These are phyloP conservation scores for Vanessa tameamea DNA, from an alignment of 1,140 invertebrate species.

Conservation along the genomic window DNA sequence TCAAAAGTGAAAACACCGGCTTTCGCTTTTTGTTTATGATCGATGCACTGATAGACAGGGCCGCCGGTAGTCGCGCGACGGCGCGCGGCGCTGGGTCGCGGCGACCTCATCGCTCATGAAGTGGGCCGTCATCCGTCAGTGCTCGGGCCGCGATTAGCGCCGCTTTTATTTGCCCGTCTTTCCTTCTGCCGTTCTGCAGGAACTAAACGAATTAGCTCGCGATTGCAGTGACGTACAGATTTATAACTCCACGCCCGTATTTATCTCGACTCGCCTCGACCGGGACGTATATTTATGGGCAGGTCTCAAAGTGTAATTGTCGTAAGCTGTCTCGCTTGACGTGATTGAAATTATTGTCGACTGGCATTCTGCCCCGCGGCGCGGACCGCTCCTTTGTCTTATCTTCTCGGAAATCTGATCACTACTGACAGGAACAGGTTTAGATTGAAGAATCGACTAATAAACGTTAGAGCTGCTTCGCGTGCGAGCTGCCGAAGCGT, in stretches of 20 bases:
- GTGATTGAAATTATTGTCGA: conserved; percentile 31
- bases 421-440: conserved; percentile 16
- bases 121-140: conserved; percentile 15
- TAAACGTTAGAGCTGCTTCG: conserved; percentile 6
- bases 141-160: conserved; percentile 17
- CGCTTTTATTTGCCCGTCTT: conserved; percentile 16
- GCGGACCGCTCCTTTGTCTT: conserved; percentile 2
- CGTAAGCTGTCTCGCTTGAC: conserved; percentile 26
- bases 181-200: conserved; percentile 15
- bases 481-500: conserved; percentile 4
- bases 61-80: neutral
- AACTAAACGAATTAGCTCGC: conserved; percentile 32
- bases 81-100: neutral
- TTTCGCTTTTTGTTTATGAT: neutral
- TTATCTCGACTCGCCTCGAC: conserved; percentile 28
- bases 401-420: conserved; percentile 24
- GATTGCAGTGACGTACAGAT: conserved; percentile 31
- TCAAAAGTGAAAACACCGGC: neutral
- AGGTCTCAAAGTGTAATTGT: conserved; percentile 31
- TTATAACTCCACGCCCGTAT: conserved; percentile 35
- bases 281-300: conserved; percentile 33
- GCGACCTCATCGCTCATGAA: conserved; percentile 18
- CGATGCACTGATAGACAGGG: neutral
- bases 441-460: conserved; percentile 5
- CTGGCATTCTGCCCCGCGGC: conserved; percentile 9